Base-by-base conservation (phyloP, 2,113 vertebrate species). In the Strigops habroptila region DNA sequence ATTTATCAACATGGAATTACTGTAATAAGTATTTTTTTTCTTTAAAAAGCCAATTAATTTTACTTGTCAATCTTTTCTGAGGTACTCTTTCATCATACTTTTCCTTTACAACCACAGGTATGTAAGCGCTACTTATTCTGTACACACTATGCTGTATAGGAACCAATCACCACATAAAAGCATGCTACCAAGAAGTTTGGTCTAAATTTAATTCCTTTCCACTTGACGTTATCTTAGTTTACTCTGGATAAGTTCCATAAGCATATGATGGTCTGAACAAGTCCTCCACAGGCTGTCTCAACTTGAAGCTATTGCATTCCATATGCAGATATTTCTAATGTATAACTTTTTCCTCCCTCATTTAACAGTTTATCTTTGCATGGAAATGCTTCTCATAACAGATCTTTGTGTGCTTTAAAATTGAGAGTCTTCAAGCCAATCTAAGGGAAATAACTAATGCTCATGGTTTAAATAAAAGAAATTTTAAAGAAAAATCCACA, bases 191-290 rank as follows among this genome's bases (percentile, higher is more conserved):
- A 63, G 68, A 43, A 64, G 8, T 22, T 21, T 55, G 57, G 30
- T 76, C 88, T 95, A 85, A 85, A 85, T 88, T 82, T 64, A 85
- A 87, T 5, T 2, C 31, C 24, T 70, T 86, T 63, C 48, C 39
- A 87, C 64, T 91, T 77, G 49, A 70, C 9, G 5, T 37, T 63
- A 67, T 67, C 81, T 92, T 92, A 30, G 41, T 41, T 53, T 53
- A 30, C 35, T 88, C 53, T 41, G 37, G 60, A 92, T 27, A 59
- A 83, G 82, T 52, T 87, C 90, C 74, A 68, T 14, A 46, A 82
- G 55, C 77, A 67, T 39, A 53, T 2, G 53, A 67, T 1, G 3
- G 31, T 24, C 46, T 74, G 46, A 94, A 46, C 28, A 62, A 49
- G 31, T 22, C 49, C 76, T 62, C 28, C 27, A 52, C 1, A 2